A percentile compares a stretch with the other conserved stretches of the same genome.
These are phyloP conservation scores for Pleuronectes platessa DNA, from an alignment of 2,113 vertebrate species.

Conservation along the genomic window DNA sequence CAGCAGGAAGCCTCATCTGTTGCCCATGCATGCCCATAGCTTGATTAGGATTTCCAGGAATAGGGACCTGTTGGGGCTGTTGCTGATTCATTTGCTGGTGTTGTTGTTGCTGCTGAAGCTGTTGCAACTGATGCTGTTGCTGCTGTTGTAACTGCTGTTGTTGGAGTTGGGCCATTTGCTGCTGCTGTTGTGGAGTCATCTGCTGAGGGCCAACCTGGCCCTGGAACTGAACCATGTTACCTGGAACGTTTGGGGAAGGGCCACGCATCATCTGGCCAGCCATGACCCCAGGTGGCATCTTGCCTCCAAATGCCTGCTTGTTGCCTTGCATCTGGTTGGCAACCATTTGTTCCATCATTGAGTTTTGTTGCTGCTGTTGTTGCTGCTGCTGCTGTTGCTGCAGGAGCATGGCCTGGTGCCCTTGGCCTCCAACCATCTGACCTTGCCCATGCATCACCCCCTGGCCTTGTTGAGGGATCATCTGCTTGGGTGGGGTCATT, in stretches of 20 bases:
- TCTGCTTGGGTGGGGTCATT: constrained; percentile 97
- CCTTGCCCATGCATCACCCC: constrained; percentile 94
- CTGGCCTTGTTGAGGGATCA: constrained; percentile 94
- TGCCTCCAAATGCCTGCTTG: constrained; percentile 91
- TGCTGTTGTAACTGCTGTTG: constrained; percentile 86
- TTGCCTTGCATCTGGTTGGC: constrained; percentile 94
- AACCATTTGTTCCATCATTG: constrained; percentile 98
- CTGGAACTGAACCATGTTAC: constrained; percentile 92
- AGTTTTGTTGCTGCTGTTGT: constrained; percentile 86
- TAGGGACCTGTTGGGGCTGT: constrained; percentile 87
- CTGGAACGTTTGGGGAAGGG: constrained; percentile 91
- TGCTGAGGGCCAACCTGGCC: constrained; percentile 85
- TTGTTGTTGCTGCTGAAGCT: constrained; percentile 80
- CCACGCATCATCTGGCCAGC: constrained; percentile 94
- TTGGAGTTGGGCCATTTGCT: constrained; percentile 87
- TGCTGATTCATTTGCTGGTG: constrained; percentile 86
- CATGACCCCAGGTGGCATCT: constrained; percentile 90
- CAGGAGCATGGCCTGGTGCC: constrained; percentile 91
- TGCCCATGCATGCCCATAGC: constrained; percentile 93
- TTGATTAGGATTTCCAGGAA: constrained; percentile 91
- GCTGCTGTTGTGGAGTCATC: constrained; percentile 86
- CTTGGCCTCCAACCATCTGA: constrained; percentile 94
- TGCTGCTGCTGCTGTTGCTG: constrained; percentile 70
- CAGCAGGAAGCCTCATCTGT: constrained; percentile 88
- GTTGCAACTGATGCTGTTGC: constrained; percentile 71